Percentiles rank a stretch among this genome's conserved stretches.
These are phyloP conservation scores for Euspilapteryx auroguttella DNA, from an alignment of 2,888 invertebrate species.

Conservation along the genomic window DNA sequence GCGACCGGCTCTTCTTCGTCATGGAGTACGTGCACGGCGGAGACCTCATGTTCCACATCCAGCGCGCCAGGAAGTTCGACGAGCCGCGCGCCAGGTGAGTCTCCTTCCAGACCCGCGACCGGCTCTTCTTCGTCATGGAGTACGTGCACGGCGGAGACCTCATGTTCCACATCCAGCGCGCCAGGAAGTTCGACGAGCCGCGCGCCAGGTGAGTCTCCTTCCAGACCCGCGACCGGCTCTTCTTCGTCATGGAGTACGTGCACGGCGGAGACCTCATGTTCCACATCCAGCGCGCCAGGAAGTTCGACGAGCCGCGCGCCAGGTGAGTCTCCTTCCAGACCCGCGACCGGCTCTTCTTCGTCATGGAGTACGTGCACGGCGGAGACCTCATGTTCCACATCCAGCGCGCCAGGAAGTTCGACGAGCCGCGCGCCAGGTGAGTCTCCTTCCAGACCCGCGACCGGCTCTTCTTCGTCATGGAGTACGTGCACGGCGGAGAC, in stretches of 20 bases:
- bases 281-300: constrained; percentile 95
- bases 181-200: constrained; percentile 96
- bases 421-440: constrained; percentile 90
- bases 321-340: constrained; percentile 89
- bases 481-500: too few relatives aligned
- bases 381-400: too few relatives aligned
- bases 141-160: constrained; percentile 97
- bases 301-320: constrained; percentile 95
- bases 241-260: too few relatives aligned
- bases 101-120: constrained; percentile 96
- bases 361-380: too few relatives aligned
- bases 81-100: constrained; percentile 98
- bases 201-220: constrained; percentile 86
- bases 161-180: constrained; percentile 99
- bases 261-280: too few relatives aligned
- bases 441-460: constrained; percentile 88
- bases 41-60: constrained; percentile 99
- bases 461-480: constrained; percentile 80
- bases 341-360: constrained; percentile 83
- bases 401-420: constrained; percentile 97
- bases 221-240: constrained; percentile 86
- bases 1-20: constrained; percentile 95
- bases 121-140: constrained; percentile 99
- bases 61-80: constrained; percentile 93
- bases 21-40: constrained; percentile 99